Percentiles rank a stretch among this genome's conserved stretches.
phyloP scores from a whole-genome alignment of 2,797 vertebrate species.

The Pseudochirops cupreus region DNA sequence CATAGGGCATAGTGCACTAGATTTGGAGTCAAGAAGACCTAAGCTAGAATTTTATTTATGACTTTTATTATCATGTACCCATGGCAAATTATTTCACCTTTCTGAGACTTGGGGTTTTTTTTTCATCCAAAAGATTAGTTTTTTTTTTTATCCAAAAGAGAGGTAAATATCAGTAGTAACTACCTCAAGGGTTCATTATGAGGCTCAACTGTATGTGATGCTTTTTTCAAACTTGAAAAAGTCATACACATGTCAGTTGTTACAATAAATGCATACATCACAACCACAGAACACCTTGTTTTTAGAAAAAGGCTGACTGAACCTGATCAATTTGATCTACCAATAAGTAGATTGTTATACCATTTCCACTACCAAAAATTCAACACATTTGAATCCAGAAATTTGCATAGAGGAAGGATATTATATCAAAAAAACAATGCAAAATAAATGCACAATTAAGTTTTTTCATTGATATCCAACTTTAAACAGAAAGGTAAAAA shows the following conservation, averaged over 20 bases:
- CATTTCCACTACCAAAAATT: background rate
- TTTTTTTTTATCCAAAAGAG: background rate
- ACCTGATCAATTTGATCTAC: too few relatives aligned
- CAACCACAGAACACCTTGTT: background rate
- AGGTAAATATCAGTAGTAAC: background rate
- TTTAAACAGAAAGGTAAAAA: background rate
- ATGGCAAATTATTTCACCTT: background rate
- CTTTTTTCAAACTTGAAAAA: background rate
- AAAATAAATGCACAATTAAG: background rate
- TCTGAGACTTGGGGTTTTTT: background rate
- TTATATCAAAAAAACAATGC: background rate
- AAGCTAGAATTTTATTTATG: background rate
- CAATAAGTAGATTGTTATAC: background rate
- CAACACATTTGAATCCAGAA: background rate
- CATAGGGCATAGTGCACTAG: background rate
- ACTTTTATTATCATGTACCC: background rate
- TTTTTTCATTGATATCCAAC: background rate
- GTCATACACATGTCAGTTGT: background rate
- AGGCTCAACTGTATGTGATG: background rate
- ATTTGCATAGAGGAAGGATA: background rate
- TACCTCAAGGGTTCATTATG: background rate
- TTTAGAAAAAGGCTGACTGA: background rate
- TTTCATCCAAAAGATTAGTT: background rate
- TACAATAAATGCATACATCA: background rate
- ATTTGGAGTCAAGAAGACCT: background rate